Evolutionary conservation across 2,113 vertebrate species (phyloP), one percentile per base, ranked within the genome.

Genomic region (Mesembrinibis cayennensis): DNA sequence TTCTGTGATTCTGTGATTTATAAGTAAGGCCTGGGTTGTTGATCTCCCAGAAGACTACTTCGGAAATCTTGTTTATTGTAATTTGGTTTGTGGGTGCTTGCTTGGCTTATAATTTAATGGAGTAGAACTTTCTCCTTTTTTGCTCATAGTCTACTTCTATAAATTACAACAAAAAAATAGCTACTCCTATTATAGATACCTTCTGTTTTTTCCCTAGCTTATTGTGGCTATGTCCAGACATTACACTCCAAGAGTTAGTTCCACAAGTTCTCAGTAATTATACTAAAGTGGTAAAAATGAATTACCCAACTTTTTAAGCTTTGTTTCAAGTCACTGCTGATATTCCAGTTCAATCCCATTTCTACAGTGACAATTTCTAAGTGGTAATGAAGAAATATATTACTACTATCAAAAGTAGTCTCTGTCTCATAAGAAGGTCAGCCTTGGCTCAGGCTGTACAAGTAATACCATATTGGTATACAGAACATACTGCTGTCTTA

Each of bases 361-460:
- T 76, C 29, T 85, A 47, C 18, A 44, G 29, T 5, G 27, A 11
- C 2, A 63, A 8, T 55, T 87, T 71, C 38, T 65, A 55, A 55
- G 4, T 1, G 2, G 1, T 34, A 45, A 23, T 22, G 8, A 66
- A 83, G 50, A 79, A 86, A 36, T 32, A 12, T 21, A 10, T 70
- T 74, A 23, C 17, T 49, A 11, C 10, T 40, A 27, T 25, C 16
- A 55, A 42, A 82, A 53, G n/a, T 32, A 61, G 30, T 65, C 22
- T 27, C 26, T n/a, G 16, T 29, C 19, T 65, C 36, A 11, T n/a
- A 21, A 13, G 19, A 79, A 79, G 29, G 27, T 26, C 62, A 47
- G 1, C 30, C 53, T 95, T 95, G 73, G 81, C 84, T 95, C 81
- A 92, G 91, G 83, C 87, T 96, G 45, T 44, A 92, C 87, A 95